Base-by-base conservation (phyloP, 2,888 invertebrate species). In the Drosophila dives region DNA sequence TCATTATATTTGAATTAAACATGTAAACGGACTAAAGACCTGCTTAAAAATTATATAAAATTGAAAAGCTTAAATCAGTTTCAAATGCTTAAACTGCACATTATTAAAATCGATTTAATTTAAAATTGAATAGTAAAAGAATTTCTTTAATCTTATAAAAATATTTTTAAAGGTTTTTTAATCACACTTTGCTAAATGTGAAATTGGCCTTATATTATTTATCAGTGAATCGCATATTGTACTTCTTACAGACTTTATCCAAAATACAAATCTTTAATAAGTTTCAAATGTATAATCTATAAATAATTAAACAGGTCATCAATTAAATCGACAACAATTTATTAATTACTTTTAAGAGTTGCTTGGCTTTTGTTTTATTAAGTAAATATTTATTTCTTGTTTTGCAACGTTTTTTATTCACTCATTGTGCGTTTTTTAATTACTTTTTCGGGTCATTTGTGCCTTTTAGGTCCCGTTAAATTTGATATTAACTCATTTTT, bases 401-500 rank as follows among this genome's bases (percentile, higher is more conserved):
- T 7, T 20, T 7, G 2, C 3, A 10, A 7, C 12, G 20, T 45
- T 45, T 20, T 15, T 1, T 20, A 17, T 7, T 0, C 3, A 20
- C 20, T 20, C 12, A 7, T 45, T 20, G 7, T 15, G 23, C 26
- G 26, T 26, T 15, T 51, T 40, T 61, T 49, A 34, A 64, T 64
- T 66, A 26, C 32, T 38, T 40, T 10, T 8, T 23, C 6, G 20
- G 7, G 3, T 20, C 7, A 26, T 17, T 51, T 42, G 11, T 40
- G 36, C 0, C 8, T 3, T 23, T 6, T 10, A 2, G 29, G 36
- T 59, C 54, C 54, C 42, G 36, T 50, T 55, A 11, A 62, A 62
- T 42, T 56, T 61, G 12, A 17, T n/a, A 48, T 75, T 62, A 65
- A 65, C 32, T 34, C 26, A 15, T 62, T 40, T 53, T 58, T 48